phyloP scores from a whole-genome alignment of 2,888 invertebrate genomes.

The Anaspis maculata region DNA sequence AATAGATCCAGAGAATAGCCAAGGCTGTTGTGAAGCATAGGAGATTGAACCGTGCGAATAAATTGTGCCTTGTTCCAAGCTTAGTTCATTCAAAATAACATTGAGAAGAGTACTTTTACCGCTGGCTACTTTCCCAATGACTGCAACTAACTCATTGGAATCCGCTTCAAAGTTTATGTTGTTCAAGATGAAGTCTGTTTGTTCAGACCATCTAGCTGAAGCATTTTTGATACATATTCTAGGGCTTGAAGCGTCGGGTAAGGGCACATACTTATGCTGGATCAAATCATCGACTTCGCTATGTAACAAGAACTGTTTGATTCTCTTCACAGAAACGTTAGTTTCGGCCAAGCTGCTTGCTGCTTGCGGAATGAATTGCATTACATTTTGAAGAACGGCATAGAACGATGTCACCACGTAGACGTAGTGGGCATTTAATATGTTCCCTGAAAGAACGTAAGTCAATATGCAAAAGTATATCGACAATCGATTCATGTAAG shows the following conservation, averaged over 20 bases:
- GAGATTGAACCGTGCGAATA: constrained; percentile 59
- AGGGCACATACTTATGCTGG: constrained; percentile 7
- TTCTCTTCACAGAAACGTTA: constrained; percentile 58
- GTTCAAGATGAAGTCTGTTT: constrained; percentile 39
- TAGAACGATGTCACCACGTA: constrained; percentile 69
- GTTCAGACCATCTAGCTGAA: not conserved
- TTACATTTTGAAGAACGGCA: not conserved
- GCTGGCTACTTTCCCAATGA: constrained; percentile 56
- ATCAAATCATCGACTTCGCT: constrained; percentile 28
- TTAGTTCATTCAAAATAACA: constrained; percentile 60
- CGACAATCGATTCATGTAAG: constrained; percentile 76
- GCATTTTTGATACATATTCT: constrained; percentile 23
- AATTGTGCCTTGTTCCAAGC: constrained; percentile 53
- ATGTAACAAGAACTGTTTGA: constrained; percentile 48
- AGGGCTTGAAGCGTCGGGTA: constrained; percentile 18
- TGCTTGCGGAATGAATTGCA: constrained; percentile 76
- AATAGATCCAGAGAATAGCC: constrained; percentile 73
- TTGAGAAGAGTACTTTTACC: constrained; percentile 52
- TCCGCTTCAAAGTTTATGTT: constrained; percentile 56
- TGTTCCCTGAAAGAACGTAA: constrained; percentile 58
- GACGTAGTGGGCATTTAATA: constrained; percentile 51
- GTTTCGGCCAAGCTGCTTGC: constrained; percentile 71
- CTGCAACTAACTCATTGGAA: constrained; percentile 47
- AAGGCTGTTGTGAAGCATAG: constrained; percentile 79
- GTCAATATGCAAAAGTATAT: constrained; percentile 70